These are phyloP conservation scores for Donacobius atricapilla DNA, from an alignment of 2,113 vertebrate species.

Conservation along the genomic window DNA sequence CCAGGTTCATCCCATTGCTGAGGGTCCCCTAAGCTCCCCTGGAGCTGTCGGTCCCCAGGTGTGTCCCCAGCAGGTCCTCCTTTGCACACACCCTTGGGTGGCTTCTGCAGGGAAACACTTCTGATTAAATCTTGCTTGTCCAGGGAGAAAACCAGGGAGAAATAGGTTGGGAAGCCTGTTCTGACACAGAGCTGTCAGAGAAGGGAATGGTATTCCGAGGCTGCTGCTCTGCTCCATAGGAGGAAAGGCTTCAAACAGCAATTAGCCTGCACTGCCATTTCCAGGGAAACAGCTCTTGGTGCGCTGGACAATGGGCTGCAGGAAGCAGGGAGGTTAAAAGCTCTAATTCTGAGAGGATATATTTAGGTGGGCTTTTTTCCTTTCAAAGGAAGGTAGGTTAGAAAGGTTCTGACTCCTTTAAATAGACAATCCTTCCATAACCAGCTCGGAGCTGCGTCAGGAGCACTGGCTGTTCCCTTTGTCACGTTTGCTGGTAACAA, in stretches of 20 bases:
- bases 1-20: not conserved
- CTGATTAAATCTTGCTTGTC: not conserved
- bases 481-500: not conserved
- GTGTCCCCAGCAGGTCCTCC: not conserved
- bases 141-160: not conserved
- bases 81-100: not conserved
- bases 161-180: not conserved
- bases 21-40: not conserved
- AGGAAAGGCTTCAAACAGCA: slow-evolving; percentile 13
- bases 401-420: slow-evolving; percentile 4
- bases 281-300: not conserved
- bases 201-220: not conserved
- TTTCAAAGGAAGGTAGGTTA: not conserved
- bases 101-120: not conserved
- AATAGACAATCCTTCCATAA: not conserved
- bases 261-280: not conserved
- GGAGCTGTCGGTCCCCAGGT: not conserved
- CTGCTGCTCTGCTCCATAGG: not conserved
- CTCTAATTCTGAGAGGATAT: not conserved
- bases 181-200: not conserved
- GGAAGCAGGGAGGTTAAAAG: slow-evolving; percentile 16
- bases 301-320: not conserved
- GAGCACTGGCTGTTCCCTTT: not conserved
- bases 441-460: not conserved
- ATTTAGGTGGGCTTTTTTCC: not conserved